These are phyloP conservation scores for Acridotheres tristis DNA, from an alignment of 2,797 vertebrate genomes.

Conservation along the genomic window DNA sequence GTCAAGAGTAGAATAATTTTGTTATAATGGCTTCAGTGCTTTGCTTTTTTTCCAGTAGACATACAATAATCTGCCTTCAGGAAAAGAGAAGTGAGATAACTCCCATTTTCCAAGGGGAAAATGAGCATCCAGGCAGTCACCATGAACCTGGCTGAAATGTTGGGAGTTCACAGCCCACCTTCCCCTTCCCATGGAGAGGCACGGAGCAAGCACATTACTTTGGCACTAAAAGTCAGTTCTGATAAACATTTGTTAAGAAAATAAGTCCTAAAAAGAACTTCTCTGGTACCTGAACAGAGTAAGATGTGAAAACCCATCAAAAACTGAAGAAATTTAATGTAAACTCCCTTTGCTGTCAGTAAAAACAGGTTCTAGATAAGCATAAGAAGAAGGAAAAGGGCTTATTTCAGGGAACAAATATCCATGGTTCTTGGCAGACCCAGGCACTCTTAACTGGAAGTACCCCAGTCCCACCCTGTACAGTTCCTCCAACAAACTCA, in stretches of 20 bases:
- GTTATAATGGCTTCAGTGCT: neutral
- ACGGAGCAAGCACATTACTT: neutral
- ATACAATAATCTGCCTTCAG: neutral
- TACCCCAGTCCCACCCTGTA: neutral
- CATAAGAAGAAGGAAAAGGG: neutral
- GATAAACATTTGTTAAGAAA: neutral
- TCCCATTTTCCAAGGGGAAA: neutral
- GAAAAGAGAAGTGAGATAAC: neutral
- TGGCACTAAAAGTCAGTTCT: neutral
- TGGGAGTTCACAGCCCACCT: neutral
- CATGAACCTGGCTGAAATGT: neutral
- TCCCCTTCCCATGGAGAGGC: neutral
- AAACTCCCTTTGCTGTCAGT: constrained; percentile 7
- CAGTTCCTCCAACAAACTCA: neutral
- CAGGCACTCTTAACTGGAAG: neutral
- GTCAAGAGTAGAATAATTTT: neutral
- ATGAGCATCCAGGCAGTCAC: neutral
- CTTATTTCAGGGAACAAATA: neutral
- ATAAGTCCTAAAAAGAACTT: neutral
- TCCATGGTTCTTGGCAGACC: neutral
- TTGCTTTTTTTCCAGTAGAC: neutral
- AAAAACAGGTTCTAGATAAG: neutral
- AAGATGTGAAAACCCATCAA: neutral
- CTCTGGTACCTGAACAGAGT: neutral
- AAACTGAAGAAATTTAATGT: neutral